These are phyloP conservation scores for Leuciscus waleckii DNA, from an alignment of 2,797 vertebrate genomes.

Conservation along the genomic window DNA sequence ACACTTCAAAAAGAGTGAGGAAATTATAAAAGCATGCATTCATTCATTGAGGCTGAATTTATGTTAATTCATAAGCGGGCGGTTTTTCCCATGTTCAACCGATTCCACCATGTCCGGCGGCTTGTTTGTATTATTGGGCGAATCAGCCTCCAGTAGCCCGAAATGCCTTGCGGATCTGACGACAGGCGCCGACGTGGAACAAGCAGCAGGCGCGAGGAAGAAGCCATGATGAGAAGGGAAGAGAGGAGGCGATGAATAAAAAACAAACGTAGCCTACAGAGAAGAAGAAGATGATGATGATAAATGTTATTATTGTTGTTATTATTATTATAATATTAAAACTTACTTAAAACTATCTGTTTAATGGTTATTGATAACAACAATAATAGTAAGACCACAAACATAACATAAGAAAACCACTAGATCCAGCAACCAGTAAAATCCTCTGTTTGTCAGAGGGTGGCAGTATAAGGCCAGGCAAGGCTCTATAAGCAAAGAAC, in stretches of 20 bases:
- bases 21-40: constrained; percentile 36
- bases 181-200: constrained; percentile 60
- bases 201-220: neutral
- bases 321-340: neutral
- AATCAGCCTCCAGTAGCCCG: constrained; percentile 59
- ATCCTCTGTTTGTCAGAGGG: constrained; percentile 26
- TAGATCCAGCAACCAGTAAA: neutral
- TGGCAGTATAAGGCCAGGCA: constrained; percentile 54
- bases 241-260: neutral
- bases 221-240: constrained; percentile 59
- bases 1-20: constrained; percentile 37
- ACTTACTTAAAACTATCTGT: neutral
- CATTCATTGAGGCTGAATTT: constrained; percentile 17
- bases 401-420: neutral
- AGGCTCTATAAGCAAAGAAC: constrained; percentile 37
- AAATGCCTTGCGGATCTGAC: constrained; percentile 76
- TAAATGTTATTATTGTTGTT: neutral
- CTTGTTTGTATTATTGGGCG: constrained; percentile 66
- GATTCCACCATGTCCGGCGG: constrained; percentile 41
- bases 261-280: neutral
- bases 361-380: neutral
- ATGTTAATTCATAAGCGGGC: neutral
- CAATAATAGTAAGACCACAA: neutral
- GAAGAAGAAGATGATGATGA: neutral
- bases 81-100: constrained; percentile 17